Evolutionary conservation across 2,797 vertebrate genomes (phyloP).

Genomic region (Vireo griseus): DNA sequence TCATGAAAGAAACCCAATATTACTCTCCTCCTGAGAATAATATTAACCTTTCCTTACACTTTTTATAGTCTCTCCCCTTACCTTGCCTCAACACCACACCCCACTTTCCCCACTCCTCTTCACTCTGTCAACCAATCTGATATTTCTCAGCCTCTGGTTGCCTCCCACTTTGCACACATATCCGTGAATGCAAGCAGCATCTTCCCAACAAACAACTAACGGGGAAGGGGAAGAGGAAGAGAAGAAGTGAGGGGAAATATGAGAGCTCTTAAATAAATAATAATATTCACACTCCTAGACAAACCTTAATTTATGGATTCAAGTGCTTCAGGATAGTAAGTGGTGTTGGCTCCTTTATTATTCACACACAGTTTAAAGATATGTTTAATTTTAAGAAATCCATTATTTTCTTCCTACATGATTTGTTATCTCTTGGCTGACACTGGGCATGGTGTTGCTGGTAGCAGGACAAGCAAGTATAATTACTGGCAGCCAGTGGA

Average conservation of each 20-base stretch:
- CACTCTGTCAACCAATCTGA: background rate
- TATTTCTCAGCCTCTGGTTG: background rate
- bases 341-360: background rate
- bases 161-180: background rate
- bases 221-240: background rate
- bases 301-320: constrained; percentile 8
- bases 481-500: background rate
- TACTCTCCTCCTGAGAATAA: constrained; percentile 4
- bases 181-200: constrained; percentile 4
- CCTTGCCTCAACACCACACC: background rate
- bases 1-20: constrained; percentile 16
- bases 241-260: background rate
- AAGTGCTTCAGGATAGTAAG: background rate
- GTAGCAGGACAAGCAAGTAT: background rate
- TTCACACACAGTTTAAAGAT: background rate
- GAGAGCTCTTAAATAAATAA: constrained; percentile 59
- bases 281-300: constrained; percentile 9
- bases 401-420: background rate
- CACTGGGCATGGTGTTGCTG: background rate
- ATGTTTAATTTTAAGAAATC: background rate
- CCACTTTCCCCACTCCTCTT: background rate
- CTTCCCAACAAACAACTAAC: background rate
- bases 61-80: background rate
- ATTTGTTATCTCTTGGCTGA: background rate
- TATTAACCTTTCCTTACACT: constrained; percentile 11